Evolutionary conservation across 2,888 invertebrate genomes (phyloP).

Genomic region (Girardia tigrina): DNA sequence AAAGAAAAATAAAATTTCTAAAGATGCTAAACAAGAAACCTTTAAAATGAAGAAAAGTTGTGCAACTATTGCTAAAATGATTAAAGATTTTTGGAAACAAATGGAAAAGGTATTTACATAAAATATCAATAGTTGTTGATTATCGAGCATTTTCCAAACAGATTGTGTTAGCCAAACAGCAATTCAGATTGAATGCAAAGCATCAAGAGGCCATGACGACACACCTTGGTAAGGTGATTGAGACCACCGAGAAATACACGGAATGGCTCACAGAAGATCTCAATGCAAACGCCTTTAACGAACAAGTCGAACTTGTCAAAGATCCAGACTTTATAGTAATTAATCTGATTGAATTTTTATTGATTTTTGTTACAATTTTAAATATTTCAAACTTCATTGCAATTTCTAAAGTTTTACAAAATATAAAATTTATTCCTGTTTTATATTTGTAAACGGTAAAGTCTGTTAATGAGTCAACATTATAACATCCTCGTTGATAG

Average conservation of each 20-base stretch:
- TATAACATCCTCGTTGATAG: too few species aligned
- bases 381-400: too few species aligned
- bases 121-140: not conserved
- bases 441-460: too few species aligned
- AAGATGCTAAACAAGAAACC: slow-evolving; percentile 69
- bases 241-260: slow-evolving; percentile 91
- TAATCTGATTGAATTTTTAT: not conserved
- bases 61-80: slow-evolving; percentile 75
- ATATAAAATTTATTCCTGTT: too few species aligned
- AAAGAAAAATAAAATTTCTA: slow-evolving; percentile 67
- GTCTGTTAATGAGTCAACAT: too few species aligned
- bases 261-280: slow-evolving; percentile 49
- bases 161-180: slow-evolving; percentile 82
- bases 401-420: too few species aligned
- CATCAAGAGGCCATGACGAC: slow-evolving; percentile 83
- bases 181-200: slow-evolving; percentile 78
- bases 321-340: slow-evolving; percentile 14
- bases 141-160: slow-evolving; percentile 46
- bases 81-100: slow-evolving; percentile 83
- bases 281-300: slow-evolving; percentile 36
- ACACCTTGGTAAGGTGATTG: slow-evolving; percentile 89
- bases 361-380: too few species aligned
- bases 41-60: slow-evolving; percentile 71
- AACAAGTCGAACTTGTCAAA: slow-evolving; percentile 2
- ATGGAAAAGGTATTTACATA: slow-evolving; percentile 68